Evolutionary conservation across 1,140 invertebrate species (phyloP), one percentile per base, ranked within the genome.

Genomic region (Trichonephila clavata): DNA sequence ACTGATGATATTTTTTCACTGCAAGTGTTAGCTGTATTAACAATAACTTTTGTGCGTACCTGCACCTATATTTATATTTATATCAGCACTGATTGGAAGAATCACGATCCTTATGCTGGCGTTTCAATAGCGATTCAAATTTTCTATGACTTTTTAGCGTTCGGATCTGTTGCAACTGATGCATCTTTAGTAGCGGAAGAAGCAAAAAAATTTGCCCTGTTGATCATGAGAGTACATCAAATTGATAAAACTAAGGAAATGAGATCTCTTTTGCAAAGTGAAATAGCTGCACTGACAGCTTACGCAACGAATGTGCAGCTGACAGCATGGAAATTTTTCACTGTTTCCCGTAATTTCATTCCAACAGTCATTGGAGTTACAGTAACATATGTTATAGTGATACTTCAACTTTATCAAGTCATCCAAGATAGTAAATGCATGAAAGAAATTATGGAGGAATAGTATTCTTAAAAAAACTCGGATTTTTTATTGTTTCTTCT

Each of bases 251-350:
- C 59, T 39, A 86, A 71, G 50, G 63, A 71, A 14, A 50, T 88
- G 32, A 71, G 27, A 57, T 39, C 86, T 21, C 86, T 63, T 50
- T 18, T 68, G 10, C 86, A 88, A 39, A 88, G 88, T 39, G 88
- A 90, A 18, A 80, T 39, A 6, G 71, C 88, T 32, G 18, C 24
- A 4, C 14, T 90, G n/a, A 71, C 88, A 59, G 71, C 68, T n/a
- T 61, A 80, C 32, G 50, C 68, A 21, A 87, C 60, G n/a, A 63
- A 88, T 63, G 68, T 93, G 8, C 92, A 93, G 13, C 59, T 93
- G 7, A 93, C 92, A 13, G 86, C 86, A 1, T 93, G 92, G 92
- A 93, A 88, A 50, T 88, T 87, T 27, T 93, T 93, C 86, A 93
- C 68, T 1, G 86, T 81, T 2, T 80, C 92, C n/a, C 63, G 92